Evolutionary conservation across 2,113 vertebrate genomes (phyloP), one percentile per base, ranked within the genome.

Genomic region (Chionomys nivalis): DNA sequence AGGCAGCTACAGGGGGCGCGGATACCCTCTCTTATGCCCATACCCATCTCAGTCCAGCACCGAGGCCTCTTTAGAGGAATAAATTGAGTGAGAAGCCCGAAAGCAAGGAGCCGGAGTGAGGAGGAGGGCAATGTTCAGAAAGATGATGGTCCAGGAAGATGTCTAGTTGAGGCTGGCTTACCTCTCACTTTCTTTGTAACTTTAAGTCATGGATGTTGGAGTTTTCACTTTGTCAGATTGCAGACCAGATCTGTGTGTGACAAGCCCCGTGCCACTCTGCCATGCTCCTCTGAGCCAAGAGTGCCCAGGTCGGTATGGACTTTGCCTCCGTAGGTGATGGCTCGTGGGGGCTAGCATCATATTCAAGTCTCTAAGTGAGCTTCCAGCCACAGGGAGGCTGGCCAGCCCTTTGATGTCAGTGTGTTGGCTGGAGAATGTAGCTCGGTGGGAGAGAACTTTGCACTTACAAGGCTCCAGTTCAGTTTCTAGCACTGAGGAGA

Each of bases 151-250:
- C 66, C 44, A 11, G n/a, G 17, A 77, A 88, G 17, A 26, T 89
- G 61, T 94, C 73, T 87, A 55, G 47, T n/a, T 21, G 52, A 87
- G 58, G 77, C 26, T 70, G 75, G 87, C 65, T 81, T 92, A 87
- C 95, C 70, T 91, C n/a, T 79, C 36, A 42, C 79, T 96, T 97
- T 87, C 61, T 87, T 70, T 81, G 39, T 81, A 66, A 90, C 36
- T 82, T 82, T 39, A 70, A 93, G 39, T 83, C 65, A 94, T 94
- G 86, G 61, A 55, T 55, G 44, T 49, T 55, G n/a, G n/a, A 73
- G 66, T 89, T 82, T 42, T 95, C 49, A 61, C 55, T 89, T 90
- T 76, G 55, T 86, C n/a, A 44, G 36, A 44, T 44, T 42, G 39
- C 47, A 77, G 58, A 86, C 42, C 19, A 33, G 1, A 42, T 89